Base-by-base conservation (phyloP, 2,113 vertebrate species). In the Benitochromis conjunctus region DNA sequence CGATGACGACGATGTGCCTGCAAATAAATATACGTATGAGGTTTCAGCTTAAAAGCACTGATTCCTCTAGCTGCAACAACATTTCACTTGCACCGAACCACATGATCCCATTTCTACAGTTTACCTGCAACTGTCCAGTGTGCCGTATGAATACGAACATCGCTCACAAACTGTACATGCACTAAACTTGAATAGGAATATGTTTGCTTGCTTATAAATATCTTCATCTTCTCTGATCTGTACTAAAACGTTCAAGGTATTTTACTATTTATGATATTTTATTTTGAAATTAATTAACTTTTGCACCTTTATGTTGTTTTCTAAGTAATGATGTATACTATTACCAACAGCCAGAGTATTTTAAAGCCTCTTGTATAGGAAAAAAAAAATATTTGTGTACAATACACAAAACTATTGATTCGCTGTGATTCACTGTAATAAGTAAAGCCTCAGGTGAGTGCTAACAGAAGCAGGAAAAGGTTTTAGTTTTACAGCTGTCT, bases 111-210 rank as follows among this genome's bases (percentile, higher is more conserved):
- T 43, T 71, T 71, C 21, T 71, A 11, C 14, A 46, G 64, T 71
- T 71, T 71, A 13, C 21, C 66, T 10, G 21, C 66, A 71, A 26
- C 64, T 0, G 38, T 46, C 0, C 19, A 26, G n/a, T 0, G 0
- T 71, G 36, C 31, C 24, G n/a, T 69, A 41, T 69, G 38, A 69
- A 69, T 43, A 69, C 4, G 0, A 24, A 16, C 38, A 69, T 43
- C 5, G 0, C n/a, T 13, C n/a, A 43, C 38, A 69, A 69, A 24
- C 64, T 43, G 7, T 43, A 43, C 38, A 69, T 14, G 13, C 5
- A 43, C n/a, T 43, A 24, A 6, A 43, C 3, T 6, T 69, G 38
- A 43, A 43, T 43, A 69, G n/a, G 43, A 24, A 43, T 24, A 14
- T 43, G 64, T 69, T 13, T 69, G 14, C 3, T 69, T 69, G 13